Percentiles rank a stretch among this genome's conserved stretches.
These are phyloP conservation scores for Polietes domitor DNA, from an alignment of 2,888 invertebrate species.

Conservation along the genomic window DNA sequence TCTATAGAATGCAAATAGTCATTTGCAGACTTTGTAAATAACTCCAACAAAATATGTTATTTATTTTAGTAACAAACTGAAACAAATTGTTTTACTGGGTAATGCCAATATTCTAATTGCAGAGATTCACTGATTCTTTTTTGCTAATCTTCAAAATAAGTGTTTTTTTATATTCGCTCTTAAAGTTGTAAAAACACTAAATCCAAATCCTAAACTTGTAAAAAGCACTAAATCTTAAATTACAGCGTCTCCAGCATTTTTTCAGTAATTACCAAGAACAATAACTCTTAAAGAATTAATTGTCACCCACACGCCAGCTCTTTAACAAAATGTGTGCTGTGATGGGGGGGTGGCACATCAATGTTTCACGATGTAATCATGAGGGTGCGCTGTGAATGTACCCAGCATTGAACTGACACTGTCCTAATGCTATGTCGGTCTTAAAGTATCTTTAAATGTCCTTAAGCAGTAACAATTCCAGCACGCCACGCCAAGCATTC, in stretches of 20 bases:
- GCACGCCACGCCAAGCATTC: not conserved
- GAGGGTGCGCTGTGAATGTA: not conserved
- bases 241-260: not conserved
- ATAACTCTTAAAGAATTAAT: constrained; percentile 22
- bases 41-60: too few relatives aligned
- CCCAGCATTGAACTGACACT: constrained; percentile 11
- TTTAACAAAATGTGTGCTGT: not conserved
- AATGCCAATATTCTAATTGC: too few relatives aligned
- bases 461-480: constrained; percentile 35
- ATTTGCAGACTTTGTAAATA: too few relatives aligned
- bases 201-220: too few relatives aligned
- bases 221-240: too few relatives aligned
- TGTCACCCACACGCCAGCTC: not conserved
- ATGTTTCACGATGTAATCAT: not conserved
- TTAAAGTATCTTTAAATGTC: constrained; percentile 34
- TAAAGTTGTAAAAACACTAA: too few relatives aligned
- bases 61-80: too few relatives aligned
- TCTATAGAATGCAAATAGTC: too few relatives aligned
- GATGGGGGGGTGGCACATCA: not conserved
- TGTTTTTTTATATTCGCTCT: too few relatives aligned
- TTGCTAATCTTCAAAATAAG: too few relatives aligned
- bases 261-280: not conserved
- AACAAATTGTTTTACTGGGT: too few relatives aligned
- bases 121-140: too few relatives aligned
- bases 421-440: not conserved